Evolutionary conservation across 2,888 invertebrate genomes (phyloP), one percentile per base, ranked within the genome.

Genomic region (Dermolepida albohirtum): DNA sequence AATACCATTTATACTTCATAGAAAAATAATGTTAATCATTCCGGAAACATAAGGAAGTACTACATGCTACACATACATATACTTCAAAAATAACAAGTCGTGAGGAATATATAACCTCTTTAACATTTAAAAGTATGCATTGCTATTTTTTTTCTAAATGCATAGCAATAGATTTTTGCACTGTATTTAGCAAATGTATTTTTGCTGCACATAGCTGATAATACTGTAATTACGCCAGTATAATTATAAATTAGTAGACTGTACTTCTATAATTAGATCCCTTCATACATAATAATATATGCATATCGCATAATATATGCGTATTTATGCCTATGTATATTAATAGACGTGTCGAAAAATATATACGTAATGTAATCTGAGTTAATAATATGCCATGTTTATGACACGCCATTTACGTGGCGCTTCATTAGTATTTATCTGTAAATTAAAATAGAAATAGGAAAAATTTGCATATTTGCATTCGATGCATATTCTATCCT

Each of bases 201-300:
- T 47, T 14, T 17, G 5, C 16, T 47, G 47, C 17, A 17, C 14
- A 47, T 16, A 47, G 14, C 14, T 12, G 4, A 14, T 47, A 1
- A 14, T 14, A 5, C 41, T 55, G 22, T 55, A 55, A 55, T 55
- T 22, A 55, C 41, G 40, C n/a, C 34, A 34, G 34, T 41, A 22
- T n/a, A 11, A 22, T n/a, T 22, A 2, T 22, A 55, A n/a, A 55
- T 41, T 55, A 55, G 41, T 41, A 55, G 41, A 22, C 41, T 40
- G 41, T 55, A 41, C 11, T 40, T 41, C 55, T 55, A 55, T 55
- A 43, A 41, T 41, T 55, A 43, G 55, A n/a, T 22, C 10, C n/a
- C 10, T 41, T 22, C 55, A 43, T 55, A 39, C 16, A 43, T 22
- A 16, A 5, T 34, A 34, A 34, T 41, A 16, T 55, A 55, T 55